phyloP scores from a whole-genome alignment of 2,888 invertebrate species.

The Agrotis clavis region DNA sequence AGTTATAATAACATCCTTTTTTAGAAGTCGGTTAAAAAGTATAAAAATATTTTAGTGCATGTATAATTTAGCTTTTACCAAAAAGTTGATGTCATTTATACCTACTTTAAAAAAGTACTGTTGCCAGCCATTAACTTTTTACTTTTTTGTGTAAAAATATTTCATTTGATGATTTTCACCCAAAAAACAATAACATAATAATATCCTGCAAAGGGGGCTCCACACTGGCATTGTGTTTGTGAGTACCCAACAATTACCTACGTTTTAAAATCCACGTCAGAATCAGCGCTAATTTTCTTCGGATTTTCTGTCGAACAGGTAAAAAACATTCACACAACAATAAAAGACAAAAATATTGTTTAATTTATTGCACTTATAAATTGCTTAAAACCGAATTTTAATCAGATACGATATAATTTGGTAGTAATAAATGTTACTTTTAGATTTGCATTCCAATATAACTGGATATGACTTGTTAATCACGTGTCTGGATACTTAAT shows the following conservation, averaged over 20 bases:
- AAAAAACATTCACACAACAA: conserved; percentile 15
- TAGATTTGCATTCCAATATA: conserved; percentile 14
- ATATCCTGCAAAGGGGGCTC: too few relatives aligned
- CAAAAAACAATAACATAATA: too few relatives aligned
- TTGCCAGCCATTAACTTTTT: too few relatives aligned
- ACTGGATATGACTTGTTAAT: background rate
- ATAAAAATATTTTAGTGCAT: too few relatives aligned
- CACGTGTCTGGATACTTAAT: background rate
- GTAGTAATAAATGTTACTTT: background rate
- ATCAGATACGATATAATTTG: conserved; percentile 1
- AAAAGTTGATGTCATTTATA: too few relatives aligned
- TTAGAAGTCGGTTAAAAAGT: too few relatives aligned
- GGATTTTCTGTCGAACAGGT: background rate
- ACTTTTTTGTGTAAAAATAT: too few relatives aligned
- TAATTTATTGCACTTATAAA: conserved; percentile 14
- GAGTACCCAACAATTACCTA: too few relatives aligned
- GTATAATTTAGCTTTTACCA: too few relatives aligned
- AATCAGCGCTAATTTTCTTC: conserved; percentile 11
- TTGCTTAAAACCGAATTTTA: background rate
- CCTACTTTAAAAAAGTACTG: too few relatives aligned
- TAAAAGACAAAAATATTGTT: background rate
- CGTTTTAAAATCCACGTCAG: background rate
- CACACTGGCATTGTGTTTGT: too few relatives aligned
- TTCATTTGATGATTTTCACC: too few relatives aligned
- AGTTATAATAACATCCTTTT: background rate